Base-by-base conservation (phyloP, 2,113 vertebrate species). In the Rallus limicola region DNA sequence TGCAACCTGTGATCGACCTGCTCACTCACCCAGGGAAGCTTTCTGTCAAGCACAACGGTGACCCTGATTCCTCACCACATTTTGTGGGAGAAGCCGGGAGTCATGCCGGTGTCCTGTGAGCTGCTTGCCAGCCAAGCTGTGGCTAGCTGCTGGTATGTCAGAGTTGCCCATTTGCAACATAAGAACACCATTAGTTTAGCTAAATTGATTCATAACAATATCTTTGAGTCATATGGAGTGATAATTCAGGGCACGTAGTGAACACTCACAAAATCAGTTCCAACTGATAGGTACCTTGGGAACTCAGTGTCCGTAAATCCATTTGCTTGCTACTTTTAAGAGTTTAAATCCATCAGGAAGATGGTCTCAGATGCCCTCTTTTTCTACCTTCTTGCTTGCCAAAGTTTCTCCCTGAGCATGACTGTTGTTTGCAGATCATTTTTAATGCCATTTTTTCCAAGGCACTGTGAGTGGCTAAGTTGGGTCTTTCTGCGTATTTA, bases 1-100 rank as follows among this genome's bases (percentile, higher is more conserved):
- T 1, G 1, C 53, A 69, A 14, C 44, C 44, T 69, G 38, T 0
- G 0, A 12, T 44, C 1, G 1, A 9, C 42, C 26, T 55, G 16
- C 28, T 48, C 0, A 0, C 20, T 77, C 4, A 20, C 10, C 18
- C 33, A 12, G 23, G 33, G 63, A 20, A 34, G 10, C 64, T 65
- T 64, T 88, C 42, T 38, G 23, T 33, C 6, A 2, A 58, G 19
- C 46, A 12, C 13, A 56, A 5, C 1, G 1, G 34, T 75, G 2
- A 0, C 17, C 10, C 25, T 81, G 31, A 14, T 74, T 86, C 69
- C 52, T 93, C 24, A 69, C 13, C 68, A 56, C 29, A 10, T 93
- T 76, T 60, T 62, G 11, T 8, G 13, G 29, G 17, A 81, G 42
- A 86, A 83, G 64, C 33, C 23, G 33, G n/a, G 40, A 87, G 16